Conservation (phyloP, 2,113 vertebrate genomes). For the Puma concolor region DNA sequence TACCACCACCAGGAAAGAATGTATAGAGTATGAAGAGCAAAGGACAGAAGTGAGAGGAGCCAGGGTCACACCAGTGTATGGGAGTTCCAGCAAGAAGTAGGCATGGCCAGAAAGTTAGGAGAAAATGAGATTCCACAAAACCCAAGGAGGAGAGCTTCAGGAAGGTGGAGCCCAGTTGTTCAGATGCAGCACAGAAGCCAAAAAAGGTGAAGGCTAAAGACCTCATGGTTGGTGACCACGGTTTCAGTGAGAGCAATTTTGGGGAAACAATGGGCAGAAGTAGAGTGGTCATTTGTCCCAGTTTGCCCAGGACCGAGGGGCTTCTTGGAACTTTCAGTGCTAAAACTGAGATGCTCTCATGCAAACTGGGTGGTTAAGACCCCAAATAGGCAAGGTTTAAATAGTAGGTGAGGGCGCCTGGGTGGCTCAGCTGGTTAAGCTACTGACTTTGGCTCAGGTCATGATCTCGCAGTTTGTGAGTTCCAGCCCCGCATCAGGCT, state of each 20-base stretch:
- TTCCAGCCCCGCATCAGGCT: no score
- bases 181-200: neutral
- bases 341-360: neutral
- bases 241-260: neutral
- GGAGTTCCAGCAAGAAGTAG: neutral
- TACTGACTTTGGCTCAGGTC: no score
- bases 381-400: neutral
- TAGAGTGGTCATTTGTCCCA: neutral
- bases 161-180: neutral
- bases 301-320: neutral
- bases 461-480: no score
- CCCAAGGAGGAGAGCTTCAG: neutral
- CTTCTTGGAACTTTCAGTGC: neutral
- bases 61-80: neutral
- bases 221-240: neutral
- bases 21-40: neutral
- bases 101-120: neutral
- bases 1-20: neutral
- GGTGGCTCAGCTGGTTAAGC: no score
- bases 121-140: neutral
- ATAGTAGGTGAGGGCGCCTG: neutral
- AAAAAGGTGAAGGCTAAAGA: neutral
- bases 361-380: neutral
- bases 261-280: neutral
- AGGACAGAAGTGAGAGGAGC: neutral